These are phyloP conservation scores for Ammodytes dubius DNA, from an alignment of 2,113 vertebrate species.

Conservation along the genomic window DNA sequence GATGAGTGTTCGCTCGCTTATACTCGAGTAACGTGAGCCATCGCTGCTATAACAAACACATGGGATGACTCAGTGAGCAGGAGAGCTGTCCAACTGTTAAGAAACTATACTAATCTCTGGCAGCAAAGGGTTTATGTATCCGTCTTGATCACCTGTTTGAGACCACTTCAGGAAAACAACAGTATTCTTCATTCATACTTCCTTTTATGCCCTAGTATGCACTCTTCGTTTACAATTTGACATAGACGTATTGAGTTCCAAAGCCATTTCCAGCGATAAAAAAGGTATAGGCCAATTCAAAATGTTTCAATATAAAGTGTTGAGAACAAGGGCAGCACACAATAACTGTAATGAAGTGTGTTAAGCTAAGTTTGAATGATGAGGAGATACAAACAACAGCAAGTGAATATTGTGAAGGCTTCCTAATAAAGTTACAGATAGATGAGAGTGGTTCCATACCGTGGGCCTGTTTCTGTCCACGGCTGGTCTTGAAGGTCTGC, in stretches of 20 bases:
- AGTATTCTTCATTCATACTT: not conserved
- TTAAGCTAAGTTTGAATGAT: not conserved
- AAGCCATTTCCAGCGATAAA: not conserved
- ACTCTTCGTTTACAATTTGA: not conserved
- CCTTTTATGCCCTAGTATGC: not conserved
- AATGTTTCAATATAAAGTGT: not conserved
- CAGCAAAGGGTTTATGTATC: not conserved
- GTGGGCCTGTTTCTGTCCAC: conserved; percentile 45
- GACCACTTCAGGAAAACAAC: not conserved
- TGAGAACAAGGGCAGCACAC: not conserved
- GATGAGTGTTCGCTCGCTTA: conserved; percentile 32
- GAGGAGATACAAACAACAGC: not conserved
- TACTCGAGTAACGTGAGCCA: conserved; percentile 37
- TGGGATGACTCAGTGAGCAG: conserved; percentile 19
- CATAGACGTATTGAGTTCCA: not conserved
- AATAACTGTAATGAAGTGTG: not conserved
- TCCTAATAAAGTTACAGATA: not conserved
- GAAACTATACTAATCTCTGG: conserved; percentile 1
- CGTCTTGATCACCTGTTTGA: not conserved
- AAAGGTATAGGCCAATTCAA: not conserved
- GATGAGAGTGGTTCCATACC: conserved; percentile 52
- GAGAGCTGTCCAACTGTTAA: conserved; percentile 19
- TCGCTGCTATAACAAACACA: conserved; percentile 3
- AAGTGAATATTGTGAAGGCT: not conserved
- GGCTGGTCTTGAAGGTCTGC: conserved; percentile 15